Evolutionary conservation across 2,888 invertebrate genomes (phyloP), one percentile per base, ranked within the genome.

Genomic region (Arenicola marina): DNA sequence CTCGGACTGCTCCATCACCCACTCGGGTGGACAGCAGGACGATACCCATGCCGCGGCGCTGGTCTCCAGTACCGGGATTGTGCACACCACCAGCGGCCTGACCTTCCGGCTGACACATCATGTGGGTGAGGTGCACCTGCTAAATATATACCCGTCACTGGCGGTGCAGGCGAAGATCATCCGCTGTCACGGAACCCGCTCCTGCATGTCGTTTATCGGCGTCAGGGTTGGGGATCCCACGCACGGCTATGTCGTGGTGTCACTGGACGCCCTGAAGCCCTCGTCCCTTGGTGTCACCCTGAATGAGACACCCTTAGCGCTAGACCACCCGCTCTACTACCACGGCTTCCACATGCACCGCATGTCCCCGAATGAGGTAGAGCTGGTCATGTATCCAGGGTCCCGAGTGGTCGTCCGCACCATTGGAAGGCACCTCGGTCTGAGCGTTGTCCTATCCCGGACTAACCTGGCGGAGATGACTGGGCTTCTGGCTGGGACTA

Each of bases 91-190:
- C 0, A 73, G 74, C 54, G 74, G 74, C 4, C 48, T 75, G 4
- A 67, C 61, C 34, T 73, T 70, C 54, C 46, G 63, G 2, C 54
- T 70, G 24, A 63, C 62, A 38, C 53, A 56, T 18, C 53, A 56
- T 18, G 65, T 69, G 15, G 73, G 70, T 11, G 71, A 73, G 53
- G 62, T 67, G 51, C 48, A 68, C 28, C 51, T 76, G 15, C 62
- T 76, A 31, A 67, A 69, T 4, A 33, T 75, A 0, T 58, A 66
- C 11, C 61, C 66, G 32, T 66, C 69, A 4, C 26, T 75, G 1
- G 55, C 72, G 18, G 62, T 75, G 7, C 65, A 73, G 59, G 75
- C 69, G 28, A 76, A 74, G 46, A 67, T 73, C 61, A 63, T 76
- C 4, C 66, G 69, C 1, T 76, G 76, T 45, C 67, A 71, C 51